Conservation (phyloP, 2,113 vertebrate species). For the Coreoperca whiteheadi region DNA sequence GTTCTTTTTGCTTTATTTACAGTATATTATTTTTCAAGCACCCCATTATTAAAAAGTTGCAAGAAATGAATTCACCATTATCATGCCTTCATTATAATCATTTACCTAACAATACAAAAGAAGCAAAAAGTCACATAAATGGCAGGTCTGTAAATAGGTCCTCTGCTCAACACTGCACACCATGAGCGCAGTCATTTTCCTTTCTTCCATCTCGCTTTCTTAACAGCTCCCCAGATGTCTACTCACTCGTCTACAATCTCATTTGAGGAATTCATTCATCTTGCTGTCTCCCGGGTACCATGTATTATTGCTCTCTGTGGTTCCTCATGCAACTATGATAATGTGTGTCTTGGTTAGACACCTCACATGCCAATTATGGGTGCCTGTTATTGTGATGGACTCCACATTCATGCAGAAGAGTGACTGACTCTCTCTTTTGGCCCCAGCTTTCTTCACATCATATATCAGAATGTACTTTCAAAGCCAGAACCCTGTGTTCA, state of each 20-base stretch:
- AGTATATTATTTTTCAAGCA: conserved; percentile 27
- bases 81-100: conserved; percentile 31
- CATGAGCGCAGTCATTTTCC: conserved; percentile 24
- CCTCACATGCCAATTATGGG: conserved; percentile 72
- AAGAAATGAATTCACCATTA: conserved; percentile 25
- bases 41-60: conserved; percentile 7
- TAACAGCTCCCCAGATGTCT: conserved; percentile 69
- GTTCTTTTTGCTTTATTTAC: background rate
- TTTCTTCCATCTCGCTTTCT: conserved; percentile 46
- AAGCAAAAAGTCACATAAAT: conserved; percentile 39
- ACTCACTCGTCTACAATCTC: conserved; percentile 74
- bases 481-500: conserved; percentile 24
- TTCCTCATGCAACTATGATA: conserved; percentile 78
- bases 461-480: conserved; percentile 48
- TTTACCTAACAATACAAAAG: conserved; percentile 21
- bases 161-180: conserved; percentile 23
- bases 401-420: conserved; percentile 50
- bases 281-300: conserved; percentile 71
- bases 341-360: conserved; percentile 74
- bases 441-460: conserved; percentile 31
- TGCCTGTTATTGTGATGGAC: conserved; percentile 75
- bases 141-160: conserved; percentile 44
- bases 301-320: conserved; percentile 76
- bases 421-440: conserved; percentile 40
- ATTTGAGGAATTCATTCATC: conserved; percentile 83